Evolutionary conservation across 2,113 vertebrate genomes (phyloP).

Genomic region (Hemichromis elongatus): DNA sequence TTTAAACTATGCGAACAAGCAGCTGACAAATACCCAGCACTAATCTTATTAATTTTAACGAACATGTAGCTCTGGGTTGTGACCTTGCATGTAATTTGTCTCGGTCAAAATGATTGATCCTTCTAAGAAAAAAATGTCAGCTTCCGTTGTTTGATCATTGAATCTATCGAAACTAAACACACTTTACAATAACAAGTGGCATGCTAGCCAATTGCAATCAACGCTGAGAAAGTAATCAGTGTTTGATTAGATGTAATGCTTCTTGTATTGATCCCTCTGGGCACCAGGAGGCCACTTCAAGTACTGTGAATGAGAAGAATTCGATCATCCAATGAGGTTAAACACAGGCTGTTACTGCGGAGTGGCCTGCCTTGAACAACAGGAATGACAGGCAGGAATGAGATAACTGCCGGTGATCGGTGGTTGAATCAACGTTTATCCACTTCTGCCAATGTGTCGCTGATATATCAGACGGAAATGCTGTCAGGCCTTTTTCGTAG

Average conservation of each 20-base stretch:
- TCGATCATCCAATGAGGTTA: slow-evolving; percentile 52
- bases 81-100: not conserved
- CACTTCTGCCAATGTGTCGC: not conserved
- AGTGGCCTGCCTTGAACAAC: slow-evolving; percentile 24
- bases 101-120: not conserved
- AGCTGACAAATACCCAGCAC: not conserved
- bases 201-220: slow-evolving; percentile 46
- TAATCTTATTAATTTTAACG: not conserved
- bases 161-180: slow-evolving; percentile 41
- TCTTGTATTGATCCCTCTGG: slow-evolving; percentile 49
- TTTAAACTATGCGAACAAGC: not conserved
- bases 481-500: not conserved
- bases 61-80: not conserved
- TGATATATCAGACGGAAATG: not conserved
- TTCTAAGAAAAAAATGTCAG: slow-evolving; percentile 28
- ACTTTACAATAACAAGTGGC: slow-evolving; percentile 44
- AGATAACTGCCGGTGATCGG: slow-evolving; percentile 27
- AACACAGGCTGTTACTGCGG: slow-evolving; percentile 32
- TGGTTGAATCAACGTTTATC: not conserved
- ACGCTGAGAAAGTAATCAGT: slow-evolving; percentile 58
- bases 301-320: slow-evolving; percentile 35
- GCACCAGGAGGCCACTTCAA: slow-evolving; percentile 30
- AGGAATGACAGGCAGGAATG: slow-evolving; percentile 13
- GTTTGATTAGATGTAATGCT: slow-evolving; percentile 53
- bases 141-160: slow-evolving; percentile 12